phyloP scores from a whole-genome alignment of 2,888 invertebrate genomes.

The Anticlea derivata region DNA sequence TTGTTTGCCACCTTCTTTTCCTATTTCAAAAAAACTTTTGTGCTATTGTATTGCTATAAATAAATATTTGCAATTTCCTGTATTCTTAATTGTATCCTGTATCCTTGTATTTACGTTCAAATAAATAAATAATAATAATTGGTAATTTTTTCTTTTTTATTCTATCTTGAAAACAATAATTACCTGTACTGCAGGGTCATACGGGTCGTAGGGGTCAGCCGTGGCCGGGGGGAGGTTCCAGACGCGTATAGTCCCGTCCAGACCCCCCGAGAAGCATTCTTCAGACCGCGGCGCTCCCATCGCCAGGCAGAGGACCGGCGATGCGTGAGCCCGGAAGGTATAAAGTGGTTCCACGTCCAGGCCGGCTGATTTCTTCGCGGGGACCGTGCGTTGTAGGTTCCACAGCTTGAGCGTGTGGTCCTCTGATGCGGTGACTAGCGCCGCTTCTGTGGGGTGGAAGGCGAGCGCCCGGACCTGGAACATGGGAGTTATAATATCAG shows the following conservation, averaged over 20 bases:
- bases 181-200: conserved; percentile 94
- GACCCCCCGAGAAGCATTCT: conserved; percentile 97
- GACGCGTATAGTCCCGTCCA: conserved; percentile 97
- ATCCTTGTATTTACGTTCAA: no score
- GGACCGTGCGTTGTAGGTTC: conserved; percentile 99
- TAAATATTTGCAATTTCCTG: no score
- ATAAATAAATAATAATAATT: no score
- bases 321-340: conserved; percentile 98
- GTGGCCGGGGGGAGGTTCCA: conserved; percentile 98
- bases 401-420: conserved; percentile 99
- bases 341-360: conserved; percentile 99
- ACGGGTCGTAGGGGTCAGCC: conserved; percentile 98
- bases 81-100: no score
- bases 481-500: no score
- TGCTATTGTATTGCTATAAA: no score
- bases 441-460: conserved; percentile 97
- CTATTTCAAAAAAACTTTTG: no score
- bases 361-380: conserved; percentile 98
- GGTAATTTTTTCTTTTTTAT: no score
- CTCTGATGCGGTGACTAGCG: conserved; percentile 98
- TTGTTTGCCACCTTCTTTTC: no score
- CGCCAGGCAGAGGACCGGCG: conserved; percentile 96
- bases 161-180: not conserved
- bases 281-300: conserved; percentile 97
- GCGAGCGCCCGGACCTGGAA: conserved; percentile 91